phyloP scores from a whole-genome alignment of 2,888 invertebrate species.

The Dryadula phaetusa region DNA sequence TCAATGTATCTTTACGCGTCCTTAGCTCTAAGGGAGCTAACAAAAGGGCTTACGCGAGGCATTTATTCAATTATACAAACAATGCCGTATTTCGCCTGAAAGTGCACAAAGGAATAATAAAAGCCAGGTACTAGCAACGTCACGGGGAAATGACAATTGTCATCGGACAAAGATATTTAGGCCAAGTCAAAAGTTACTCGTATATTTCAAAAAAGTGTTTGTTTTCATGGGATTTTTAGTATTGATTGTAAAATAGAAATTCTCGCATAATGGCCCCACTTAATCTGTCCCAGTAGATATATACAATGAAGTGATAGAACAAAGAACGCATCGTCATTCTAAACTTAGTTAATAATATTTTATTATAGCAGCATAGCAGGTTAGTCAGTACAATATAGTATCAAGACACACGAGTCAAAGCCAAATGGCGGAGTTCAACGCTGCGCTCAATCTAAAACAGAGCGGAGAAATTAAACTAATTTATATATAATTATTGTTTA shows the following conservation, averaged over 20 bases:
- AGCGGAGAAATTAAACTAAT: no score
- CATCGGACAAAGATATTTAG: constrained; percentile 67
- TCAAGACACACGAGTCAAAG: no score
- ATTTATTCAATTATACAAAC: constrained; percentile 82
- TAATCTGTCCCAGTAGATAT: constrained; percentile 3
- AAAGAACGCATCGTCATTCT: constrained; percentile 4
- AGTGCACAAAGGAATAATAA: constrained; percentile 73
- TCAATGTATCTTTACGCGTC: constrained; percentile 53
- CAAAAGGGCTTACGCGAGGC: constrained; percentile 52
- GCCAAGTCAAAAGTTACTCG: constrained; percentile 76
- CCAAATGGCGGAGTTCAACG: no score
- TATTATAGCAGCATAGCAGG: no score
- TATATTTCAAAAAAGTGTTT: constrained; percentile 66
- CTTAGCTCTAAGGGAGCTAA: constrained; percentile 44
- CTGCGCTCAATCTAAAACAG: no score
- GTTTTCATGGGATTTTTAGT: constrained; percentile 61
- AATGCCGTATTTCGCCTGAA: constrained; percentile 72
- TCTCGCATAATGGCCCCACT: not conserved
- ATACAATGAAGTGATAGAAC: constrained; percentile 3
- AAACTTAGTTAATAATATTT: not conserved
- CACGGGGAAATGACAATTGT: constrained; percentile 74
- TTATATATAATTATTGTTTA: no score
- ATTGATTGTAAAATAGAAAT: constrained; percentile 26
- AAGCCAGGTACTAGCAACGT: constrained; percentile 65
- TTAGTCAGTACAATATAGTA: no score